A percentile compares a stretch with the other conserved stretches of the same genome.
Evolutionary conservation across 2,888 invertebrate species (phyloP).

Genomic region (Arrhopalites spinosus): DNA sequence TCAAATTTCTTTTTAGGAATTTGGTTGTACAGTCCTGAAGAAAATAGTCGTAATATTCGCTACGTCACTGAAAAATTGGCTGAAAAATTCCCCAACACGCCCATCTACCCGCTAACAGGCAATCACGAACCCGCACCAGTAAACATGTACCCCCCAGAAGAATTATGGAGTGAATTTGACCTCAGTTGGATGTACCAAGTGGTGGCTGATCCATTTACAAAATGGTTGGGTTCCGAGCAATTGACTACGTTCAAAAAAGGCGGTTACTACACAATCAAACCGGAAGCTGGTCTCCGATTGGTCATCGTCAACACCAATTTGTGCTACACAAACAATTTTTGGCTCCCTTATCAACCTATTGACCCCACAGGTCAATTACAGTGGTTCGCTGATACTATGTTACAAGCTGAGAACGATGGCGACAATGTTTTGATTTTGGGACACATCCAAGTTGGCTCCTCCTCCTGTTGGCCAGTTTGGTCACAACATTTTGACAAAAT

Average conservation of each 20-base stretch:
- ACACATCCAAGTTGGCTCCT: constrained; percentile 78
- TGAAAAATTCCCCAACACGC: constrained; percentile 65
- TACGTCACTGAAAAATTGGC: constrained; percentile 64
- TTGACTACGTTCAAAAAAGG: constrained; percentile 67
- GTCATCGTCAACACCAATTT: constrained; percentile 82
- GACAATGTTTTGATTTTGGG: constrained; percentile 82
- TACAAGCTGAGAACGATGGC: constrained; percentile 71
- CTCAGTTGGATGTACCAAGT: constrained; percentile 75
- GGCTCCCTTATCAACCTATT: constrained; percentile 72
- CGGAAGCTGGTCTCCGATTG: constrained; percentile 72
- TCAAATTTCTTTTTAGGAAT: no score
- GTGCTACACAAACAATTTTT: constrained; percentile 74
- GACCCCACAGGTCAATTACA: constrained; percentile 69
- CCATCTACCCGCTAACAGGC: constrained; percentile 73
- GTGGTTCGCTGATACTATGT: constrained; percentile 69
- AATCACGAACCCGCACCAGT: constrained; percentile 66
- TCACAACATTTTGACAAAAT: constrained; percentile 45
- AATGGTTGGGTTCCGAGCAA: constrained; percentile 66
- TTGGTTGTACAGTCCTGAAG: constrained; percentile 77
- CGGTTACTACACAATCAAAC: constrained; percentile 76
- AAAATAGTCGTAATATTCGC: constrained; percentile 67
- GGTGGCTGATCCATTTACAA: constrained; percentile 64
- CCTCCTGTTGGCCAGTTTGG: constrained; percentile 59
- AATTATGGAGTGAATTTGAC: constrained; percentile 40
- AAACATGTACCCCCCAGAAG: constrained; percentile 46